Evolutionary conservation across 64 coral and sea anemone species (phyloP), one percentile per base, ranked within the genome.

Genomic region (Hydrozoanthus tunicans): DNA sequence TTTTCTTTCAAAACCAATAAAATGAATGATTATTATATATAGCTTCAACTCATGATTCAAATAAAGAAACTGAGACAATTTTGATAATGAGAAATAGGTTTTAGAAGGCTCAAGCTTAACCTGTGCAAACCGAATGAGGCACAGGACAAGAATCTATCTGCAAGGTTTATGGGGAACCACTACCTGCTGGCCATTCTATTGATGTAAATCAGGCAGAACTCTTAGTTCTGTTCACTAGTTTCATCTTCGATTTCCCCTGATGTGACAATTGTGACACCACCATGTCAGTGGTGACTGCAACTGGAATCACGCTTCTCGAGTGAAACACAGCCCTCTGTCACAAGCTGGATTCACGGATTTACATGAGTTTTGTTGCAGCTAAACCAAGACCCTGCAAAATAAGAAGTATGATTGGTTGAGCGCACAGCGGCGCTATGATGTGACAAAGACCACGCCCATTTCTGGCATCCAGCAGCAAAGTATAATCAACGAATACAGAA

Each of bases 401-500:
- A 70, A 85, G 65, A 56, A 65, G 61, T 15, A 85, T 56, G 17
- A 70, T 70, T 85, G 63, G 82, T 85, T 85, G 64, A 70, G 43
- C 64, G 82, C 65, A 56, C 68, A 27, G 13, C 7, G 60, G 67
- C 68, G 84, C 67, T 27, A 85, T n/a, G 6, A 25, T 65, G 84
- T 73, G 51, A 88, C 84, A 74, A 74, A 73, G n/a, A 86, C 11
- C 83, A 73, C 67, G 7, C 27, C 54, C 32, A 67, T 84, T 14
- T 11, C 8, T 56, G 3, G 20, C 67, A 86, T 72, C 53, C 66
- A 20, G 7, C 72, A 43, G 27, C 68, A 8, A 59, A 8, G 68
- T 58, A 8, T 17, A 59, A 23, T 51, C 54, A 86, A 59, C 67
- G 53, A 14, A 58, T 73, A 27, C 14, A 15, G 13, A 55, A 88